Evolutionary conservation across 2,113 vertebrate genomes (phyloP).

Genomic region (Chroicocephalus ridibundus): DNA sequence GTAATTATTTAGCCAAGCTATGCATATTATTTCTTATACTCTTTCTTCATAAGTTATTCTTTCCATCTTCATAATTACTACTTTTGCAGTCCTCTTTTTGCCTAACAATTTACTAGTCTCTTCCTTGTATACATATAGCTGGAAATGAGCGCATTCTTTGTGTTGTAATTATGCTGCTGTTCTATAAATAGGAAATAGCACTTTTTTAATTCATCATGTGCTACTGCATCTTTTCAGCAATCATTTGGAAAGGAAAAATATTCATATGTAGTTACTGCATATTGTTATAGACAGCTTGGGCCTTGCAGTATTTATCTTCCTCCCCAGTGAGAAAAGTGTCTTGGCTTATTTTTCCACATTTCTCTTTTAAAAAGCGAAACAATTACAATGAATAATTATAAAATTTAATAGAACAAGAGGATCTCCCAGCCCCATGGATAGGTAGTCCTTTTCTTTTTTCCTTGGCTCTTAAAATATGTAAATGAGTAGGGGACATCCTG

Average conservation of each 20-base stretch:
- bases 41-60: neutral
- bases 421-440: neutral
- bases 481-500: conserved; percentile 28
- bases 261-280: neutral
- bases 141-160: conserved; percentile 26
- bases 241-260: neutral
- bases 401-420: conserved; percentile 7
- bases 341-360: neutral
- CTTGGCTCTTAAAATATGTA: conserved; percentile 48
- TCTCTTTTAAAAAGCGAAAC: neutral
- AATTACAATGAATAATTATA: conserved; percentile 41
- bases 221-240: neutral
- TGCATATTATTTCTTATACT: neutral
- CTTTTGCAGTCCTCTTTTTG: neutral
- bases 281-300: neutral
- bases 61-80: conserved; percentile 30
- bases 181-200: neutral
- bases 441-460: conserved; percentile 13
- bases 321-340: neutral
- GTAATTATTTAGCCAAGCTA: neutral
- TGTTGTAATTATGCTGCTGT: neutral
- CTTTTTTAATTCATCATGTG: neutral
- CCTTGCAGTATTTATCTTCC: neutral
- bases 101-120: conserved; percentile 3
- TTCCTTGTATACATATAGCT: neutral